These are phyloP conservation scores for Caradrina clavipalpis DNA, from an alignment of 2,888 invertebrate genomes.

Conservation along the genomic window DNA sequence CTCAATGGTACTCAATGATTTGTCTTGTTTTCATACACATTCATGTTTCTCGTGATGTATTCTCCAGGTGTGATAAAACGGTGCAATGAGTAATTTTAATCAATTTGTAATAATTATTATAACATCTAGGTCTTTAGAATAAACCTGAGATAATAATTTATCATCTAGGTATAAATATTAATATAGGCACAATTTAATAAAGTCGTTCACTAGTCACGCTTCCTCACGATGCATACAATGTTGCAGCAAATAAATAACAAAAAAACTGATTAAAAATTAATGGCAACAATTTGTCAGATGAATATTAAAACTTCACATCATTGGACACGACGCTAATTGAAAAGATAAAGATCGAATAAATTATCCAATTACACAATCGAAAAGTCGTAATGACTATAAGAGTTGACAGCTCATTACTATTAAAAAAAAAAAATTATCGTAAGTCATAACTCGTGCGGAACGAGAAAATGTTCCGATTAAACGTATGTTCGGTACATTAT, in stretches of 20 bases:
- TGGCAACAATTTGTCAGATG: constrained; percentile 72
- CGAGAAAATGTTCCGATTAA: constrained; percentile 67
- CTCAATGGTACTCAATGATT: too few species aligned
- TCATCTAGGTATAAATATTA: neutral
- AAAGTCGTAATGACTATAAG: constrained; percentile 74
- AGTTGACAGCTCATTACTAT: constrained; percentile 78
- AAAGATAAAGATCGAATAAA: constrained; percentile 81
- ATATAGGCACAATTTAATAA: constrained; percentile 9
- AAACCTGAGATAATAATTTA: constrained; percentile 5
- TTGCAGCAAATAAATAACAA: constrained; percentile 48
- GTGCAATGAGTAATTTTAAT: neutral
- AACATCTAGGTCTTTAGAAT: neutral
- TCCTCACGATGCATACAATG: constrained; percentile 28
- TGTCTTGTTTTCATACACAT: neutral
- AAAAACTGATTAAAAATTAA: constrained; percentile 61
- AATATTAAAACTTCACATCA: constrained; percentile 65
- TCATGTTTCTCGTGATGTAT: neutral
- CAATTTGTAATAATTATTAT: neutral
- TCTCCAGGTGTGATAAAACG: neutral
- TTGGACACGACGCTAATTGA: constrained; percentile 75
- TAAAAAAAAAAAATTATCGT: constrained; percentile 69
- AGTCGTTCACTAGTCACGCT: constrained; percentile 11
- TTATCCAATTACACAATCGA: constrained; percentile 81
- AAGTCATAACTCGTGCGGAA: constrained; percentile 66
- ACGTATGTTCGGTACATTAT: constrained; percentile 59